Base-by-base conservation (phyloP, 2,797 vertebrate genomes). In the Setipinna tenuifilis region DNA sequence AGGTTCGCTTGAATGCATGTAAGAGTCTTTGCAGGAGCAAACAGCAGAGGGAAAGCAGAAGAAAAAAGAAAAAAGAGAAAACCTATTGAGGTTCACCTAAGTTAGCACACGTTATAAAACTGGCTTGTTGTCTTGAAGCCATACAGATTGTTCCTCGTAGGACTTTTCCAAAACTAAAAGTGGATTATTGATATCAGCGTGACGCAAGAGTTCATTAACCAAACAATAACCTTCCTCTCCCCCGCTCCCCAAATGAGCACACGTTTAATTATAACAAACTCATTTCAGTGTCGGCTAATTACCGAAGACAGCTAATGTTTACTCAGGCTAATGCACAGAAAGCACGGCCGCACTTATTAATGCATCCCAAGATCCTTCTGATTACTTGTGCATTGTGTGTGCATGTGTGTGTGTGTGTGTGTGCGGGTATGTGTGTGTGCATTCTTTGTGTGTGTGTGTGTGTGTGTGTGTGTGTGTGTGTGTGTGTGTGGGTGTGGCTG, bases 301-400 rank as follows among this genome's bases (percentile, higher is more conserved):
- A 62, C 58, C 82, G n/a, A 83, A 31, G 57, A 35, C 41, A 84
- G 84, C 41, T 87, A 84, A 82, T 87, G 86, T 88, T 86, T 88
- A 78, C 84, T 65, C 78, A 28, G 62, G 62, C 21, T 87, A 85
- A 83, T 83, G 87, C 28, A 35, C 1, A 71, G 31, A 35, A 84
- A 31, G 71, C 75, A 59, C 80, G 12, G 46, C 46, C 35, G 82
- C 82, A 81, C 48, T 46, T 82, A 84, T n/a, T 21, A 83, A 81
- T 71, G 12, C 3, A 10, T 54, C 58, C 17, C 58, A 6, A 54
- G 50, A 54, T 54, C 2, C 50, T 14, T 10, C 2, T 54, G 7
- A 54, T 54, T 54, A 54, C 19, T 21, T n/a, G 54, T 57, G 54
- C 12, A 14, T 57, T 57, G 59, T 6, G 59, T 6, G 59, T 9